Conservation (phyloP, 2,797 vertebrate genomes). For the Tokudaia muenninki region DNA sequence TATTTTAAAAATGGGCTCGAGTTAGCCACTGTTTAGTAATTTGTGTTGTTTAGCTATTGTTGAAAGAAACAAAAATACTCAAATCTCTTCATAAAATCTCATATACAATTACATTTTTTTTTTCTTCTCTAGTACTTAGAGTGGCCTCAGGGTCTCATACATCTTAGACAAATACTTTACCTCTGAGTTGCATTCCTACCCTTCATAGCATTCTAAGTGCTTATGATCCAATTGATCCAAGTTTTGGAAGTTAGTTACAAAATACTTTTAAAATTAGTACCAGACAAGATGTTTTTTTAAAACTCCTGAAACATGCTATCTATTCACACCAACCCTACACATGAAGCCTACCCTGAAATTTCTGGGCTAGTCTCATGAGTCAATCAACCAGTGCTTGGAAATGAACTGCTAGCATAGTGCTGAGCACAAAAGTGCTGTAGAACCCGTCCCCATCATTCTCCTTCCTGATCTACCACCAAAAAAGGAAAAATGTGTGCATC, state of each 20-base stretch:
- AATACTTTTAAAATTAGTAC: neutral
- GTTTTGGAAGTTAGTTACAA: conserved; percentile 11
- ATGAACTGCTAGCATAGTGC: neutral
- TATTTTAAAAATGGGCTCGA: neutral
- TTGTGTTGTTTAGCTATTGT: neutral
- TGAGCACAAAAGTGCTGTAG: neutral
- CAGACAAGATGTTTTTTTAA: neutral
- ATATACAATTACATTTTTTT: neutral
- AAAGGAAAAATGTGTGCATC: neutral
- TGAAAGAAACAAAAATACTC: neutral
- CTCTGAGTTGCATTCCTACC: neutral
- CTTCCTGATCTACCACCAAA: neutral
- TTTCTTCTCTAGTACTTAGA: neutral
- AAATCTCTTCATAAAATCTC: neutral
- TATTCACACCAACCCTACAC: neutral
- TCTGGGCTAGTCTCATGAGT: neutral
- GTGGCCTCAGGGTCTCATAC: neutral
- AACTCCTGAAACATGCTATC: neutral
- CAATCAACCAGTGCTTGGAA: neutral
- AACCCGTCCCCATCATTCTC: neutral
- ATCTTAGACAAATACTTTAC: neutral
- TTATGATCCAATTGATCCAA: neutral
- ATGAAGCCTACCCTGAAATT: neutral
- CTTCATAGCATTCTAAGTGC: neutral
- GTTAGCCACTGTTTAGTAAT: neutral